These are phyloP conservation scores for Asteroscopus sphinx DNA, from an alignment of 2,888 invertebrate species.

Conservation along the genomic window DNA sequence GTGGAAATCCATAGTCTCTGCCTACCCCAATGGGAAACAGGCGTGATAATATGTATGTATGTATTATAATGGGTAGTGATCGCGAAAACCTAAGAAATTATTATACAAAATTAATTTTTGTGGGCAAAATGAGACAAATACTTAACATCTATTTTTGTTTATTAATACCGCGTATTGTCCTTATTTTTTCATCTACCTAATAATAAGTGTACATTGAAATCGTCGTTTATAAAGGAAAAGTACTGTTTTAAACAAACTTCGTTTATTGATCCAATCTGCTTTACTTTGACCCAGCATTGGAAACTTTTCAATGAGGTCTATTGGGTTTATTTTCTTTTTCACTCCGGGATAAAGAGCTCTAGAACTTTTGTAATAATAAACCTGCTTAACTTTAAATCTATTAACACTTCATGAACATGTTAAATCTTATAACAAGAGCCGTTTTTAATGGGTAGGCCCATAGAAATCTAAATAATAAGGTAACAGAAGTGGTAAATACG, in stretches of 20 bases:
- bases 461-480: too few relatives aligned
- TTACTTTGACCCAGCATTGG: neutral
- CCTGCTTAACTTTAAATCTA: neutral
- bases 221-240: neutral
- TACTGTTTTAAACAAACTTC: neutral
- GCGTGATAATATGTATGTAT: too few relatives aligned
- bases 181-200: too few relatives aligned
- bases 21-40: too few relatives aligned
- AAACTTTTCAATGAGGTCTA: constrained; percentile 1
- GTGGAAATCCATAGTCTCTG: too few relatives aligned
- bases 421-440: neutral
- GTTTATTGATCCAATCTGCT: neutral
- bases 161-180: too few relatives aligned
- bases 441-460: neutral
- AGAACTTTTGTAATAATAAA: neutral
- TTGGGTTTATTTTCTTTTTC: constrained; percentile 2
- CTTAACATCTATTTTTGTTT: too few relatives aligned
- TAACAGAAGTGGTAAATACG: too few relatives aligned
- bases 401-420: neutral
- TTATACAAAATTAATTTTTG: too few relatives aligned
- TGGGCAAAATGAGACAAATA: too few relatives aligned
- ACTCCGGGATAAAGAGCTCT: neutral
- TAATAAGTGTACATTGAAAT: neutral
- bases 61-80: too few relatives aligned
- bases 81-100: too few relatives aligned